Percentiles rank a stretch among this genome's conserved stretches.
These are phyloP conservation scores for Lichenostomus cassidix DNA, from an alignment of 2,113 vertebrate species.

Conservation along the genomic window DNA sequence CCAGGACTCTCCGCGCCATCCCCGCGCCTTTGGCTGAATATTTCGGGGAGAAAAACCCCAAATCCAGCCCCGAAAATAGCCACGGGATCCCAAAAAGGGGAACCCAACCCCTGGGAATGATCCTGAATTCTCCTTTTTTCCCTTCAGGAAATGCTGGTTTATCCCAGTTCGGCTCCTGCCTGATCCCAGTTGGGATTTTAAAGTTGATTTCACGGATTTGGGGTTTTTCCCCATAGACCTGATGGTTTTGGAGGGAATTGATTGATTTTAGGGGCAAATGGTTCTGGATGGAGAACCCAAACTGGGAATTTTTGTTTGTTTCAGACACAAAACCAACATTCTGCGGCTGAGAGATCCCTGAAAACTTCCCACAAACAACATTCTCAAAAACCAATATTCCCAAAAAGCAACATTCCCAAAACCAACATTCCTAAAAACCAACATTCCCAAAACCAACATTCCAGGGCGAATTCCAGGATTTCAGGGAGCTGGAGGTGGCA, in stretches of 20 bases:
- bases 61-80: no score
- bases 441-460: not conserved
- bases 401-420: not conserved
- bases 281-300: not conserved
- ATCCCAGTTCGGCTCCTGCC: not conserved
- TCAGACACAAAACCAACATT: no score
- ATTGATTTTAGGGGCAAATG: not conserved
- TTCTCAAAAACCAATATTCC: not conserved
- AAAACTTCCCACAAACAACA: not conserved
- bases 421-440: not conserved
- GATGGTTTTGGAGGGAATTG: rapidly evolving
- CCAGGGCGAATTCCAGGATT: not conserved
- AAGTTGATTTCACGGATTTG: not conserved
- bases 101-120: no score
- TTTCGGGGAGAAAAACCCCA: not conserved
- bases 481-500: not conserved
- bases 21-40: not conserved
- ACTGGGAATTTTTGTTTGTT: not conserved
- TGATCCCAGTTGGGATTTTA: not conserved
- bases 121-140: not conserved
- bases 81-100: not conserved
- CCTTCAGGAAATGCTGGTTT: not conserved
- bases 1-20: not conserved
- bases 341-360: no score
- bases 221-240: rapidly evolving